A percentile compares a stretch with the other conserved stretches of the same genome.
Conservation (phyloP, 2,113 vertebrate genomes). For the Plestiodon gilberti region DNA sequence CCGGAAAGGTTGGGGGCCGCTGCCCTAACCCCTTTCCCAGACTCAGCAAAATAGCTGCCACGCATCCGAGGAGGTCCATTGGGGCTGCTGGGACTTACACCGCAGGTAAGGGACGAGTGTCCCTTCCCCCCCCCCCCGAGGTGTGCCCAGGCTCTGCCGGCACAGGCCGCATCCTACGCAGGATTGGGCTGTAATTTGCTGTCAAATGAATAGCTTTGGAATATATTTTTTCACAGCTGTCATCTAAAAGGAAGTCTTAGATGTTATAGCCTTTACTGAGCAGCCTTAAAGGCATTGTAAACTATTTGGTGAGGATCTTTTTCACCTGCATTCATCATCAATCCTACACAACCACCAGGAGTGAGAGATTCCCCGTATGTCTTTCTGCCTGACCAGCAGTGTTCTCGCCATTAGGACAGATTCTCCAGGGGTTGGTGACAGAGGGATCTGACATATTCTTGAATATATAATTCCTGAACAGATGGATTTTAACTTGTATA, state of each 20-base stretch:
- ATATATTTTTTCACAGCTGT: neutral
- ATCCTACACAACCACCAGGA: neutral
- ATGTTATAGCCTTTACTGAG: neutral
- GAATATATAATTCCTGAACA: neutral
- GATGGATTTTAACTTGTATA: neutral
- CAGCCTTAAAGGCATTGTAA: neutral
- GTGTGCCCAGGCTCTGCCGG: no score
- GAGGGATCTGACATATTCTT: neutral
- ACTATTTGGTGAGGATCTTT: neutral
- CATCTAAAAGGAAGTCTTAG: neutral
- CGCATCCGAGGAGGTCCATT: no score
- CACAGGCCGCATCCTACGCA: no score
- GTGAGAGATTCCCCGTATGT: neutral
- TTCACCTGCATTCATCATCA: neutral
- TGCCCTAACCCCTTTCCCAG: no score
- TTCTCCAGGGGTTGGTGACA: neutral
- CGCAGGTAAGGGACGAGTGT: no score
- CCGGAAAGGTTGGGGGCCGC: no score
- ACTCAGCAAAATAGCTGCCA: no score
- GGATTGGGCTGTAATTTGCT: no score
- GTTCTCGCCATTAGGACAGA: neutral
- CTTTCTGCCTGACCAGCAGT: neutral
- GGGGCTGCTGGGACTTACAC: no score
- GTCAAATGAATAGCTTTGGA: neutral
- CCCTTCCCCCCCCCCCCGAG: no score